Evolutionary conservation across 1,140 invertebrate genomes (phyloP).

Genomic region (Stegodyphus mimosarum): DNA sequence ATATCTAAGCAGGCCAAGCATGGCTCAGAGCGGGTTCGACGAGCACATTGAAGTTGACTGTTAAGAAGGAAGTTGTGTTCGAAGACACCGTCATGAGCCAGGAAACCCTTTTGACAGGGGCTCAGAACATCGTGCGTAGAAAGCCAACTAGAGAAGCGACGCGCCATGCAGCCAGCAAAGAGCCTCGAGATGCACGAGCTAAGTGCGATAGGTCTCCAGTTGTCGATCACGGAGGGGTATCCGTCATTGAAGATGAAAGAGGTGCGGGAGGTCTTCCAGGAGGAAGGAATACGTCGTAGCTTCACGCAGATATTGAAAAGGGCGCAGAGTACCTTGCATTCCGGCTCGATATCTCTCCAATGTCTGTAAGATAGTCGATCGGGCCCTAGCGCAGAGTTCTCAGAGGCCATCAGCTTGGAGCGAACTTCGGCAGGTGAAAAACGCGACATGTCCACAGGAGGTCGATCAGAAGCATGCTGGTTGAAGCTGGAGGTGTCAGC

Average conservation of each 20-base stretch:
- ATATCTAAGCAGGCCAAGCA: background rate
- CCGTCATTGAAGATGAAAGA: background rate
- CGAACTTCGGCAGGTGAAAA: background rate
- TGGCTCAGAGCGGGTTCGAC: background rate
- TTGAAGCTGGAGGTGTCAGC: background rate
- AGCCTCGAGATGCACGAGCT: background rate
- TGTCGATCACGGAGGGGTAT: background rate
- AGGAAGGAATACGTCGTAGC: background rate
- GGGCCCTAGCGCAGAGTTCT: background rate
- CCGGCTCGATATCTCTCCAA: background rate
- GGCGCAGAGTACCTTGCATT: background rate
- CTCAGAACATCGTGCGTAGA: background rate
- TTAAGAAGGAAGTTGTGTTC: background rate
- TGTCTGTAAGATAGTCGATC: background rate
- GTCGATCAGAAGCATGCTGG: background rate
- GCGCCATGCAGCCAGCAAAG: background rate
- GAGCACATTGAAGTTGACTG: background rate
- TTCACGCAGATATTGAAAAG: background rate
- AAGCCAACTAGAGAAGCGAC: background rate
- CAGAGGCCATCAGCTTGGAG: background rate
- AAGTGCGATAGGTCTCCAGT: background rate
- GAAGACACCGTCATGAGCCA: too few relatives aligned
- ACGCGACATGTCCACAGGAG: background rate
- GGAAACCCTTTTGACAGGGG: background rate
- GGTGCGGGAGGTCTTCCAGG: background rate